A percentile compares a stretch with the other conserved stretches of the same genome.
phyloP scores from a whole-genome alignment of 1,140 invertebrate species.

The Maniola jurtina region DNA sequence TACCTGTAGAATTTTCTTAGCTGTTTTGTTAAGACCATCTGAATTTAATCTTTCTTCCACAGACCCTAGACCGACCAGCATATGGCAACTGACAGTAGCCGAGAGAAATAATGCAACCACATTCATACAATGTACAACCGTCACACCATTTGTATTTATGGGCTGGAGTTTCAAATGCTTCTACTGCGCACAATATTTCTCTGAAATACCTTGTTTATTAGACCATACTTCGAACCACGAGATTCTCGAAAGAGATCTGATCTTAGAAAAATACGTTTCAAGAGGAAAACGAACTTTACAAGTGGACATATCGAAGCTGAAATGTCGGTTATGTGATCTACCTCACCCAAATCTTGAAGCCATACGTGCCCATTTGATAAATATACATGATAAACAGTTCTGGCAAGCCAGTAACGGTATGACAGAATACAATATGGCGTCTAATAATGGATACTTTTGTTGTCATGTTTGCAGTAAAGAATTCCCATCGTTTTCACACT shows the following conservation, averaged over 20 bases:
- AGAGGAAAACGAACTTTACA: conserved; percentile 50
- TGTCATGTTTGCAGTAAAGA: conserved; percentile 41
- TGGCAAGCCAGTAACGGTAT: conserved; percentile 42
- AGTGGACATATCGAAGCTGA: conserved; percentile 54
- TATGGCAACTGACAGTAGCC: conserved; percentile 50
- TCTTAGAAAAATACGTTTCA: conserved; percentile 47
- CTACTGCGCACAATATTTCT: conserved; percentile 47
- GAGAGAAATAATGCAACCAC: conserved; percentile 51
- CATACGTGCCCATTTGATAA: conserved; percentile 45
- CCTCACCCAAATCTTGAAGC: conserved; percentile 35
- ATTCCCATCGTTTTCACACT: conserved; percentile 36
- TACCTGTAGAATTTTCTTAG: not conserved
- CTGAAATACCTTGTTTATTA: conserved; percentile 36
- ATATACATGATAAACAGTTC: conserved; percentile 38
- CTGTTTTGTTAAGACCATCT: conserved; percentile 1
- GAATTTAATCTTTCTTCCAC: conserved; percentile 25
- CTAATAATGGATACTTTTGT: conserved; percentile 25
- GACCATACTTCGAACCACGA: conserved; percentile 43
- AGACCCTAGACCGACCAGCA: conserved; percentile 33
- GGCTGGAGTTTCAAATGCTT: conserved; percentile 56
- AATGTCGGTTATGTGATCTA: conserved; percentile 46
- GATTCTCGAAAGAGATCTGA: conserved; percentile 23
- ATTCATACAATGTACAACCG: conserved; percentile 45
- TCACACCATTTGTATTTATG: conserved; percentile 50
- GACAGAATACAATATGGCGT: conserved; percentile 49